Conservation (phyloP, 2,888 invertebrate species). For the Actias luna region DNA sequence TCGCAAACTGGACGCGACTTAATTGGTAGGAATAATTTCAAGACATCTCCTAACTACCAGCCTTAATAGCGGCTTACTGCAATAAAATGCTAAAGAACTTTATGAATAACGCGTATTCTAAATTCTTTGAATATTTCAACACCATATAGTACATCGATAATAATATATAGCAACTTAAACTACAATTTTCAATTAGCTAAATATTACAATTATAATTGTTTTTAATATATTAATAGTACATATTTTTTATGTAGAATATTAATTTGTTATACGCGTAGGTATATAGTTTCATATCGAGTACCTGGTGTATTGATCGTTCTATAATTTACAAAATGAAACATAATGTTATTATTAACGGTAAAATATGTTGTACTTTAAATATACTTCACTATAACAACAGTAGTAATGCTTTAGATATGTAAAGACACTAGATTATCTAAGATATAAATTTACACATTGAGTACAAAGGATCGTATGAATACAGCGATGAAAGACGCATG, state of each 20-base stretch:
- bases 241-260: not conserved
- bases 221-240: not conserved
- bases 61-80: conserved; percentile 53
- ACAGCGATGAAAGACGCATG: conserved; percentile 44
- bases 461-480: conserved; percentile 43
- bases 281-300: not conserved
- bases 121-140: conserved; percentile 29
- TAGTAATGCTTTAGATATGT: not conserved
- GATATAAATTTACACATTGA: conserved; percentile 39
- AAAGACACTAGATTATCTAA: not conserved
- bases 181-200: not conserved
- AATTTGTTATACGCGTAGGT: not conserved
- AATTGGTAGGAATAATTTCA: conserved; percentile 59
- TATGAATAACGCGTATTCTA: conserved; percentile 29
- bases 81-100: conserved; percentile 45
- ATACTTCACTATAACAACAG: not conserved
- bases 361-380: not conserved
- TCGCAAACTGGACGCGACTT: conserved; percentile 43
- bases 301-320: not conserved
- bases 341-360: not conserved
- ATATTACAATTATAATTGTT: not conserved
- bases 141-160: not conserved
- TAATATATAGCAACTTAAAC: not conserved
- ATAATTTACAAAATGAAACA: not conserved
- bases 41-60: conserved; percentile 47